Evolutionary conservation across 2,888 invertebrate genomes (phyloP).

Genomic region (Allolobophora icterica): DNA sequence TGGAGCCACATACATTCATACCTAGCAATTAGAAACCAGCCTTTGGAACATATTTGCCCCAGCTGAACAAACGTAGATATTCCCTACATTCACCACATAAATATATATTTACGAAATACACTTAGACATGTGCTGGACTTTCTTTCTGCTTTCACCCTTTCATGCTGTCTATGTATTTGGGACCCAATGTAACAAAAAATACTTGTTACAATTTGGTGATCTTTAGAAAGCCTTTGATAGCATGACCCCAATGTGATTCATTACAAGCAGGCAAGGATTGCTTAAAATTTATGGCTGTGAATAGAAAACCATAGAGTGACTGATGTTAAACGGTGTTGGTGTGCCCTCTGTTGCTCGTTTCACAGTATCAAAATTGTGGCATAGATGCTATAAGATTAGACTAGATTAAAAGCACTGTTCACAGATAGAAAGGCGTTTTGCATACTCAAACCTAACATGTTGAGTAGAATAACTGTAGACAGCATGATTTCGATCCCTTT

Average conservation of each 20-base stretch:
- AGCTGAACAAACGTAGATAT: background rate
- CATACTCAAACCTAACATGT: background rate
- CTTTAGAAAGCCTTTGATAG: background rate
- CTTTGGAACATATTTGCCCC: background rate
- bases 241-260: background rate
- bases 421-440: background rate
- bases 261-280: background rate
- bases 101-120: background rate
- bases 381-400: background rate
- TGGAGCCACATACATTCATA: background rate
- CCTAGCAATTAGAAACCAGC: background rate
- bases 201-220: background rate
- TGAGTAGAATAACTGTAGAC: background rate
- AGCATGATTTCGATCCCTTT: background rate
- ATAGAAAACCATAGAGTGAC: background rate
- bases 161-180: background rate
- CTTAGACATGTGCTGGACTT: background rate
- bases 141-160: background rate
- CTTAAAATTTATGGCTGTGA: background rate
- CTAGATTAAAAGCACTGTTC: background rate
- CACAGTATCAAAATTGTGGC: background rate
- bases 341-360: background rate
- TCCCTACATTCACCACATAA: background rate
- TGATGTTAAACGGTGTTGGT: background rate
- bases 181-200: background rate